Evolutionary conservation across 2,797 vertebrate species (phyloP).

Genomic region (Epinephelus awoara): DNA sequence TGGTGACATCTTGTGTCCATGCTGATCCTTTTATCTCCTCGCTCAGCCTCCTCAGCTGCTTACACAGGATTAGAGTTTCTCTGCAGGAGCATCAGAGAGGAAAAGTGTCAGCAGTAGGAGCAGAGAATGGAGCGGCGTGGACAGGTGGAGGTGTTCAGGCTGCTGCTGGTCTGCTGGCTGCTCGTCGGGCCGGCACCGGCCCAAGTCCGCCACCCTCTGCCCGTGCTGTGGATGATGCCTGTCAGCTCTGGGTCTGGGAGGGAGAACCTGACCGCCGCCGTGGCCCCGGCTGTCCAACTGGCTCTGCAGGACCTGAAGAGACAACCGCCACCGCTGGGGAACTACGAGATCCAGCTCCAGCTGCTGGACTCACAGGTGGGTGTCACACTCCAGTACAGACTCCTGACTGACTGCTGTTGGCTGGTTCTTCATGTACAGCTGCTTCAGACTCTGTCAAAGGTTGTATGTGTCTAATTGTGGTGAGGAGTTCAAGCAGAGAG

Average conservation of each 20-base stretch:
- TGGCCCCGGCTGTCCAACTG: conserved; percentile 71
- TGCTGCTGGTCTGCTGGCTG: conserved; percentile 52
- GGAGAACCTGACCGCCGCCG: conserved; percentile 47
- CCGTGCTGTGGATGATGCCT: conserved; percentile 79
- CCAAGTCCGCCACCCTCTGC: conserved; percentile 68
- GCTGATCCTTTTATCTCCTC: conserved; percentile 72
- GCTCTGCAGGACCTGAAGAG: conserved; percentile 79
- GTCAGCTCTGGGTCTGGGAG: not conserved
- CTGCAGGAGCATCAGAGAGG: conserved; percentile 25
- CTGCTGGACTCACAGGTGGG: conserved; percentile 73
- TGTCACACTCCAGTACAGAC: not conserved
- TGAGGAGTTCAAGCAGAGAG: not conserved
- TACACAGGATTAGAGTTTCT: conserved; percentile 59
- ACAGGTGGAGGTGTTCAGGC: not conserved
- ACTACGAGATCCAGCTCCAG: conserved; percentile 80
- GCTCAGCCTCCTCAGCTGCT: conserved; percentile 27
- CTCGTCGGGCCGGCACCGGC: not conserved
- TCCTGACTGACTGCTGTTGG: too few relatives aligned
- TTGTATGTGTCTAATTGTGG: not conserved
- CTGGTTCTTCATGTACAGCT: too few relatives aligned
- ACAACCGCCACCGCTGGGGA: conserved; percentile 64
- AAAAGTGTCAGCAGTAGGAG: not conserved
- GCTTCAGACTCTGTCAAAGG: too few relatives aligned
- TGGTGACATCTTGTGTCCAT: conserved; percentile 35
- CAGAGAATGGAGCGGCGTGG: conserved; percentile 36